Conservation (phyloP, 2,113 vertebrate genomes). For the Struthidea cinerea region DNA sequence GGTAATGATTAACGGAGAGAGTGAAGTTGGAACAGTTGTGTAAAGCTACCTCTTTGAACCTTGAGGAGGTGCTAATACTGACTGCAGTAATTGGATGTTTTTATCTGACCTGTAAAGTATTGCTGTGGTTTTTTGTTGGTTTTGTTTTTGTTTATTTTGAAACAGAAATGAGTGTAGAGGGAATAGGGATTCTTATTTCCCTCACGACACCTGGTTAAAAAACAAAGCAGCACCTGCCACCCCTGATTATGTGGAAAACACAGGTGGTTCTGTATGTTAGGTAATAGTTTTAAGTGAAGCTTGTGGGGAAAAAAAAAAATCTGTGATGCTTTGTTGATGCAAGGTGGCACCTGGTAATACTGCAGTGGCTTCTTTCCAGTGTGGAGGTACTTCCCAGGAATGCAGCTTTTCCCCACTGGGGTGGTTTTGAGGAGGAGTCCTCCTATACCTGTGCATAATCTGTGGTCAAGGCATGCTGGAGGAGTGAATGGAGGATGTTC, state of each 20-base stretch:
- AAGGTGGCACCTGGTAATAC: neutral
- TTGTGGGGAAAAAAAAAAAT: neutral
- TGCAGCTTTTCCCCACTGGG: neutral
- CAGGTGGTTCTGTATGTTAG: neutral
- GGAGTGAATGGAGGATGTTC: accelerated
- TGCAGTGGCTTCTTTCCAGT: neutral
- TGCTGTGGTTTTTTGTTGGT: neutral
- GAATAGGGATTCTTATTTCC: neutral
- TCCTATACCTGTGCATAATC: neutral
- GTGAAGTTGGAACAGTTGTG: neutral
- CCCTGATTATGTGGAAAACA: neutral
- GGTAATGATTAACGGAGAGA: neutral
- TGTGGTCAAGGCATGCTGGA: neutral
- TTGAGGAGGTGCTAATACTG: neutral
- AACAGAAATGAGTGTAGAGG: neutral
- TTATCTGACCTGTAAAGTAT: neutral
- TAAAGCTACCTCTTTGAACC: neutral
- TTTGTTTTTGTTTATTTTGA: neutral
- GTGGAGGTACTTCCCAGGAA: neutral
- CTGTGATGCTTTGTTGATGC: neutral
- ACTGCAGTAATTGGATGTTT: neutral
- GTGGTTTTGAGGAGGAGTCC: neutral
- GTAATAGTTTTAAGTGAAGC: neutral
- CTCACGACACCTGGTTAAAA: neutral
- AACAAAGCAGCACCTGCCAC: neutral